Evolutionary conservation across 2,888 invertebrate genomes (phyloP).

Genomic region (Phania funesta): DNA sequence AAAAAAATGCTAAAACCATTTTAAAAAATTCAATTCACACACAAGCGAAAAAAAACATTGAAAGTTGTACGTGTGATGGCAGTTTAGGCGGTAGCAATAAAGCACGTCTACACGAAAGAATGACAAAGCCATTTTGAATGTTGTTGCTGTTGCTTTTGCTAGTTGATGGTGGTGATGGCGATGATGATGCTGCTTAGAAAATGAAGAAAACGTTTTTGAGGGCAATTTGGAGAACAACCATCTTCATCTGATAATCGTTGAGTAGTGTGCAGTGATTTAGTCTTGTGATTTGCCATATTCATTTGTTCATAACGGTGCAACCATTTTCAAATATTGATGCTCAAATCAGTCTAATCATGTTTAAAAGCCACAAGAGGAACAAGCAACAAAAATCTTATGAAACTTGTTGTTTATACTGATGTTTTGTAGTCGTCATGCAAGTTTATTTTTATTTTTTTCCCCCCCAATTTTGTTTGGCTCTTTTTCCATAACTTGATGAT

Average conservation of each 20-base stretch:
- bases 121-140: constrained; percentile 37
- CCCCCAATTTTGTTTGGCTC: background rate
- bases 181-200: constrained; percentile 26
- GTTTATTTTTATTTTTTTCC: constrained; percentile 12
- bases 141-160: background rate
- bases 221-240: background rate
- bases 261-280: constrained; percentile 54
- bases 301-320: constrained; percentile 51
- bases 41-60: constrained; percentile 29
- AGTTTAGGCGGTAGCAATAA: constrained; percentile 53
- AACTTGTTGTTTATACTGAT: constrained; percentile 35
- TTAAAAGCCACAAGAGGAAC: constrained; percentile 43
- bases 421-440: constrained; percentile 36
- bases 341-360: constrained; percentile 65
- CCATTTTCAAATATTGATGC: constrained; percentile 51
- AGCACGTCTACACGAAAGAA: constrained; percentile 38
- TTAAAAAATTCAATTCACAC: constrained; percentile 66
- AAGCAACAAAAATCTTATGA: background rate
- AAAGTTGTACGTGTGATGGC: constrained; percentile 52
- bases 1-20: constrained; percentile 45
- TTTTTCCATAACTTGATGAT: constrained; percentile 33
- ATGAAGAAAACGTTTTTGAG: constrained; percentile 26
- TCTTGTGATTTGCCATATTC: constrained; percentile 54
- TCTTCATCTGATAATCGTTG: constrained; percentile 13
- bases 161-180: constrained; percentile 4